Conservation (phyloP, 1,140 invertebrate species). For the Tetranychus urticae region DNA sequence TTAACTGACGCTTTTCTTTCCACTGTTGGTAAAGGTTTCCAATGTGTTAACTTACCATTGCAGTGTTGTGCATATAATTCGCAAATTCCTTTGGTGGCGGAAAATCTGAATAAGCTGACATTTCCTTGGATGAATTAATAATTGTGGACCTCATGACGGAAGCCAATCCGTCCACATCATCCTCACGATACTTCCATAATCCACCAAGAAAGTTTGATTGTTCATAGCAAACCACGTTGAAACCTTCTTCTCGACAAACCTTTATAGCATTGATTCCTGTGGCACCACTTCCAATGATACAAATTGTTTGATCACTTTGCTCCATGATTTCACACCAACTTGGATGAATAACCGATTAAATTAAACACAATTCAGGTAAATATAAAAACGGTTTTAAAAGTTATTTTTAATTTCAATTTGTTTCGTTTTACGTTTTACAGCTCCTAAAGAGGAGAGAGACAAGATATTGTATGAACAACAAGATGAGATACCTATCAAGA, state of each 20-base stretch:
- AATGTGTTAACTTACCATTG: constrained; percentile 10
- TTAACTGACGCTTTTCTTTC: neutral
- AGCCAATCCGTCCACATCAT: constrained; percentile 16
- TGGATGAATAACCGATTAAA: no score
- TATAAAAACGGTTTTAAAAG: no score
- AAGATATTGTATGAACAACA: no score
- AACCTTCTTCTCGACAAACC: constrained; percentile 21
- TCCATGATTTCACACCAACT: no score
- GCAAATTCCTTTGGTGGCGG: constrained; percentile 19
- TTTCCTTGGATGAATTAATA: constrained; percentile 16
- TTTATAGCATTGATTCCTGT: constrained; percentile 24
- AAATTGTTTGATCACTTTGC: constrained; percentile 11
- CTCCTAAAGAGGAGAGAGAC: no score
- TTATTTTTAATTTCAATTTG: no score
- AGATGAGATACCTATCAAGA: no score
- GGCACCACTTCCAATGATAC: constrained; percentile 24
- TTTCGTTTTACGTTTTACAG: no score
- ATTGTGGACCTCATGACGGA: constrained; percentile 16
- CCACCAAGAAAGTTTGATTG: constrained; percentile 24
- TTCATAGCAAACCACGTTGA: constrained; percentile 22
- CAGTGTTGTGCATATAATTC: constrained; percentile 20
- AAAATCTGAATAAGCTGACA: constrained; percentile 23
- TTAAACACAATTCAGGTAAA: no score
- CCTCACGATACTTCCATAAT: constrained; percentile 26
- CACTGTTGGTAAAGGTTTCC: neutral